Base-by-base conservation (phyloP, 2,113 vertebrate genomes). In the Stictonetta naevosa region DNA sequence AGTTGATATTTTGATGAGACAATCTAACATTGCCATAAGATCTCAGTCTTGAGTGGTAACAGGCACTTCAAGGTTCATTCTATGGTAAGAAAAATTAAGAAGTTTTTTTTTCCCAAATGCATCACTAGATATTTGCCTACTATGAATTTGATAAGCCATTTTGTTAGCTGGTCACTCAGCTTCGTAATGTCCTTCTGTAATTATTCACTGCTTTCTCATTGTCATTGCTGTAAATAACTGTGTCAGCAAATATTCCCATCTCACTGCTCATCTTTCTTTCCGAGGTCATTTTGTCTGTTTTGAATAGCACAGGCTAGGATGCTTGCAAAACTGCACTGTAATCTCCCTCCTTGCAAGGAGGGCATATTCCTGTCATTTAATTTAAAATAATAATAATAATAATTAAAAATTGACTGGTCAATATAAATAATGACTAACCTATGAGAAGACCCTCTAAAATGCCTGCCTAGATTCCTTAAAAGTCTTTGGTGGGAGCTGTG, bases 351-450 rank as follows among this genome's bases (percentile, higher is more conserved):
- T 66, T 80, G 3, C 17, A 52, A 55, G 23, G 66, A 73, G 44
- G 0, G 0, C 33, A 20, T 25, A 22, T 68, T 64, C 19, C 4
- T 34, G 11, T 60, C 29, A n/a, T 15, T 31, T 19, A 20, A 4
- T 20, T 7, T n/a, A 80, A 53, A 10, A 23, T 23, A 48, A 16
- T 20, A 48, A 48, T 48, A 48, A 20, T 44, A 21, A 48, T 48
- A 48, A 21, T 22, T 3, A 46, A n/a, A 25, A n/a, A 23, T 12
- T 58, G 8, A 52, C 14, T 19, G 34, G 4, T 64, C 17, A 50
- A 7, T 75, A 80, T 76, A 56, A 79, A 63, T 28, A 4, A 88
- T 46, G 2, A 68, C 40, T 46, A 46, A 64, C 20, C 8, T 42
- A 11, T 1, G 1, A 8, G 29, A 2, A 9, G 5, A 67, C 62